Evolutionary conservation across 2,888 invertebrate genomes (phyloP), one percentile per base, ranked within the genome.

Genomic region (Lithophane ornitopus): DNA sequence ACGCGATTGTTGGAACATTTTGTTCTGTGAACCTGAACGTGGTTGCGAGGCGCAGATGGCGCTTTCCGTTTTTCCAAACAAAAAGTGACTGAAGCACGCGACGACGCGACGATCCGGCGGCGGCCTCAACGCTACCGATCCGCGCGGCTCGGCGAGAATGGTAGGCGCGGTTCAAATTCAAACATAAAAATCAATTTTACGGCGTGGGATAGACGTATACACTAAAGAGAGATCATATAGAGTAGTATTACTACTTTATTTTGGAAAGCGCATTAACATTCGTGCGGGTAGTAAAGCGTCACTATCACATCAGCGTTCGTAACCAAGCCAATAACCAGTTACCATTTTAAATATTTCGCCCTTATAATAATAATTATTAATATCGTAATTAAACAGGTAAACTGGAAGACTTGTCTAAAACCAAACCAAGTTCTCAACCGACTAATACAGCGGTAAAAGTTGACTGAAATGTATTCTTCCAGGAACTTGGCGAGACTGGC

Each of bases 401-500:
- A n/a, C 22, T 28, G 14, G 11, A 52, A 52, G 0, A 26, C n/a
- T 49, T 68, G 41, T n/a, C 4, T 4, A 34, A 34, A 34, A 34
- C 34, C 34, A 34, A 34, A 34, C 39, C 39, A 9, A 68, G 4
- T 54, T 28, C 14, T 19, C 0, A 56, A 58, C 12, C 14, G 54
- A 49, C 41, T 26, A 8, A n/a, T 8, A 28, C 26, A 56, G 19
- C 9, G 19, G 1, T 56, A 34, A 22, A 56, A 11, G 9, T 58
- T 75, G 11, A 80, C 52, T 11, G 14, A 61, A 61, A 44, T 71
- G 3, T 59, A 52, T 58, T 44, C 22, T 58, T 71, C 9, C 81
- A 95, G 97, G 97, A 97, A 93, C 87, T 95, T 78, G 93, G 93
- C 11, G 91, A 92, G 6, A 87, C 94, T 49, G 92, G 93, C 12